Conservation (phyloP, 2,113 vertebrate genomes). For the Synodontis membranacea region DNA sequence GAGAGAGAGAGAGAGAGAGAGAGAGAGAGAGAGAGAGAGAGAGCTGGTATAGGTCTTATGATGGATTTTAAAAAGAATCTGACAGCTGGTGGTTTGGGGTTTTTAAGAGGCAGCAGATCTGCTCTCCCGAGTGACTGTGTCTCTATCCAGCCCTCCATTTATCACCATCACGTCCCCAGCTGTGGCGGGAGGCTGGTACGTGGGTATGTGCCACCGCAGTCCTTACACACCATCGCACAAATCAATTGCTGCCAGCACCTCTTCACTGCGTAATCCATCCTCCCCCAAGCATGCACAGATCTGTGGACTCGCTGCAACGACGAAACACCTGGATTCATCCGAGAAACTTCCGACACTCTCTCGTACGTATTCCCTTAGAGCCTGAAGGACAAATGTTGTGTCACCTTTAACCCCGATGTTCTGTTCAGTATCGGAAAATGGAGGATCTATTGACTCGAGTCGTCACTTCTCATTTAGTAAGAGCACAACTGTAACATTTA, state of each 20-base stretch:
- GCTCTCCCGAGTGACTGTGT: slow-evolving; percentile 54
- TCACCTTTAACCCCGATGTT: not conserved
- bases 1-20: slow-evolving; percentile 5
- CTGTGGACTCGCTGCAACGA: not conserved
- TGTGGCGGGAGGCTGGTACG: slow-evolving; percentile 30
- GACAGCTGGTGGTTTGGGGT: slow-evolving; percentile 59
- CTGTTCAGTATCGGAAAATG: not conserved
- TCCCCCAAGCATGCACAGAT: not conserved
- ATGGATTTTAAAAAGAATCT: slow-evolving; percentile 58
- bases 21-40: slow-evolving; percentile 29
- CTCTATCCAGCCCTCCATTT: slow-evolving; percentile 34
- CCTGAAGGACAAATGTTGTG: not conserved
- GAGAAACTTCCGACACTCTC: not conserved
- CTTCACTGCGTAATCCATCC: slow-evolving; percentile 19
- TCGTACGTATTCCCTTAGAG: not conserved
- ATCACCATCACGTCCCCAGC: slow-evolving; percentile 41
- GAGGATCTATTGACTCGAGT: not conserved
- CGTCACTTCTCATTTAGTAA: not conserved
- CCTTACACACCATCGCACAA: slow-evolving; percentile 40
- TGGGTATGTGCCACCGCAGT: slow-evolving; percentile 44
- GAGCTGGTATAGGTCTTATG: slow-evolving; percentile 40
- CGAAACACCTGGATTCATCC: not conserved
- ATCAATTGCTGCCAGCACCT: slow-evolving; percentile 47
- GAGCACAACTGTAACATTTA: not conserved
- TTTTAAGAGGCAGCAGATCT: slow-evolving; percentile 57